phyloP scores from a whole-genome alignment of 2,113 vertebrate species.

The Sebastes schlegelii region DNA sequence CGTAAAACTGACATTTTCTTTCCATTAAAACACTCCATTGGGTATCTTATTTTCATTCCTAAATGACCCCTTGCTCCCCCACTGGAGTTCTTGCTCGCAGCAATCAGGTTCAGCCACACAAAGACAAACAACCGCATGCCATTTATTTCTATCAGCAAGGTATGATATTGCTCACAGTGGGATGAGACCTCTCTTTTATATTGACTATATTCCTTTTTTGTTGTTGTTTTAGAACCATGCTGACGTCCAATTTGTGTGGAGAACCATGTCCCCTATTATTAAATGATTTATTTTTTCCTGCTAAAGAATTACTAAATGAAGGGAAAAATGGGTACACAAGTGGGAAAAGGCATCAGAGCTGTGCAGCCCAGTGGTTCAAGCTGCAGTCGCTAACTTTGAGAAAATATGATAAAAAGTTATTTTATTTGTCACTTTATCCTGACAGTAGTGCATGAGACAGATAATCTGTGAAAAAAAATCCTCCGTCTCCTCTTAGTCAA shows the following conservation, averaged over 20 bases:
- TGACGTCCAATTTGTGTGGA: not conserved
- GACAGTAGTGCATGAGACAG: too few species aligned
- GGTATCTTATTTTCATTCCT: constrained; percentile 74
- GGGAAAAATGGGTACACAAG: not conserved
- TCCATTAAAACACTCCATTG: constrained; percentile 77
- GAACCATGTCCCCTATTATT: not conserved
- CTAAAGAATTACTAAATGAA: not conserved
- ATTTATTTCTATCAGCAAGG: constrained; percentile 69
- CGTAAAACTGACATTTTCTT: constrained; percentile 73
- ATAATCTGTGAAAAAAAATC: too few species aligned
- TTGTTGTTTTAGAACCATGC: not conserved
- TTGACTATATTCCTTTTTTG: not conserved
- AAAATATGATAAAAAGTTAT: too few species aligned
- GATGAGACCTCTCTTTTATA: constrained; percentile 22
- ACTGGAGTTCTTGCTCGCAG: constrained; percentile 55
- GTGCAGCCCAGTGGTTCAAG: not conserved
- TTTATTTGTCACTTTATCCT: too few species aligned
- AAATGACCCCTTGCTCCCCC: constrained; percentile 59
- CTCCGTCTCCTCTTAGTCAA: too few species aligned
- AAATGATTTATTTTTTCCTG: not conserved
- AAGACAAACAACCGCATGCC: constrained; percentile 61
- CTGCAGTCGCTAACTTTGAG: too few species aligned
- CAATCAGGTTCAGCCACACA: constrained; percentile 57
- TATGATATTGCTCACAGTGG: constrained; percentile 57
- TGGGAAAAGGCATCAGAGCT: not conserved